A percentile compares a stretch with the other conserved stretches of the same genome.
Conservation (phyloP, 2,113 vertebrate genomes). For the Pomatostomus ruficeps region DNA sequence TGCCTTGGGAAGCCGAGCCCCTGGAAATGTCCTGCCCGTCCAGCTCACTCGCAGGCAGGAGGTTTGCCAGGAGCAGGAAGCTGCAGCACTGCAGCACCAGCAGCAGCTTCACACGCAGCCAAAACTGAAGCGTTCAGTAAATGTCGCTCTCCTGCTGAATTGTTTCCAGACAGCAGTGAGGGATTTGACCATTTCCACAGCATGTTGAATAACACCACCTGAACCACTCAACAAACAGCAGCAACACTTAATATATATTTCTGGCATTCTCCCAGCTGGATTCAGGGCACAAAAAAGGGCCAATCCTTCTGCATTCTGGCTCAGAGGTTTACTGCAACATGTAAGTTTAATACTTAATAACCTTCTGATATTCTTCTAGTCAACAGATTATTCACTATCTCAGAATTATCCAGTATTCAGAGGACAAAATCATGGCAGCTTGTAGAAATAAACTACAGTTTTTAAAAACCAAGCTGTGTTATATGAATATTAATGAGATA, state of each 20-base stretch:
- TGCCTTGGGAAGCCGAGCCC: background rate
- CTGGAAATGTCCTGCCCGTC: background rate
- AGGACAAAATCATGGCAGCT: background rate
- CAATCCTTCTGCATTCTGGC: background rate
- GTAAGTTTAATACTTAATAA: background rate
- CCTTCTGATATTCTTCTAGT: background rate
- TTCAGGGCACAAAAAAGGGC: background rate
- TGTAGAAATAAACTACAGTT: background rate
- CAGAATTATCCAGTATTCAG: background rate
- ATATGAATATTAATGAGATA: background rate
- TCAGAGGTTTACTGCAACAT: background rate
- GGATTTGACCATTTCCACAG: conserved; percentile 41
- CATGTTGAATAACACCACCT: background rate
- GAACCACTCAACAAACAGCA: conserved; percentile 1
- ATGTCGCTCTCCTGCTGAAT: conserved; percentile 2
- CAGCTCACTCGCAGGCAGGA: background rate
- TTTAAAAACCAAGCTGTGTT: background rate
- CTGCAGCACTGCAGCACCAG: background rate
- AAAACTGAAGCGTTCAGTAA: background rate
- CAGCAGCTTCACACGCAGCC: background rate
- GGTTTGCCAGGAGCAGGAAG: background rate
- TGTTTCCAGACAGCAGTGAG: background rate
- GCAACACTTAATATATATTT: conserved; percentile 25
- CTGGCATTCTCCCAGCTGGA: conserved; percentile 15
- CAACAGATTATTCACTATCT: background rate